Evolutionary conservation across 2,888 invertebrate genomes (phyloP).

Genomic region (Azorinus chamasolen): DNA sequence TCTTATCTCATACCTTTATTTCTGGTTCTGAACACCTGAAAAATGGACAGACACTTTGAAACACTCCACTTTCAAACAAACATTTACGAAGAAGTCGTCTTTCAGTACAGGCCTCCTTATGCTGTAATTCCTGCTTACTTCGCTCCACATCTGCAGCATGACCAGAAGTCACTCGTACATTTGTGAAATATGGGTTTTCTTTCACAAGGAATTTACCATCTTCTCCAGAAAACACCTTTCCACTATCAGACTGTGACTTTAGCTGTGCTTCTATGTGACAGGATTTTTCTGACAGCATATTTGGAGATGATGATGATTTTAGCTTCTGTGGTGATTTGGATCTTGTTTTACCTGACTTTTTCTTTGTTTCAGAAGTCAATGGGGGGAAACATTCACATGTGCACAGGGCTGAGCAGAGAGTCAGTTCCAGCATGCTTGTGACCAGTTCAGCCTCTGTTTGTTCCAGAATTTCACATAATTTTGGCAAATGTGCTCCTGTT

Average conservation of each 20-base stretch:
- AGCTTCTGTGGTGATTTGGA: constrained; percentile 44
- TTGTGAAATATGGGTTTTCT: constrained; percentile 65
- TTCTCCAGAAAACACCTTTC: constrained; percentile 25
- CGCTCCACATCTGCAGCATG: constrained; percentile 21
- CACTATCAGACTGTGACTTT: constrained; percentile 52
- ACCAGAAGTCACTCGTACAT: background rate
- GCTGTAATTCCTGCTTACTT: constrained; percentile 61
- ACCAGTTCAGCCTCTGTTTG: constrained; percentile 63
- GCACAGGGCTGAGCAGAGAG: constrained; percentile 65
- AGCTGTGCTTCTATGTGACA: constrained; percentile 24
- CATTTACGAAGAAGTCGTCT: constrained; percentile 70
- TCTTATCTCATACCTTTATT: constrained; percentile 54
- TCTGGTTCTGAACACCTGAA: constrained; percentile 53
- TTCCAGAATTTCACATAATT: constrained; percentile 48
- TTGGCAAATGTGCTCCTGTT: constrained; percentile 5
- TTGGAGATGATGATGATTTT: constrained; percentile 49
- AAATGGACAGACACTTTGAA: constrained; percentile 61
- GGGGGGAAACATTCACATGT: constrained; percentile 67
- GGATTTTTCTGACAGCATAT: constrained; percentile 16
- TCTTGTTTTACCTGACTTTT: constrained; percentile 42
- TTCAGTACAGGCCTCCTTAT: constrained; percentile 71
- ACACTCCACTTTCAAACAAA: constrained; percentile 68
- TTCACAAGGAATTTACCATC: constrained; percentile 57
- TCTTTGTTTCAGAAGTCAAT: constrained; percentile 44
- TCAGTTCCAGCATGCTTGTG: constrained; percentile 54